Evolutionary conservation across 2,113 vertebrate genomes (phyloP).

Genomic region (Vimba vimba): DNA sequence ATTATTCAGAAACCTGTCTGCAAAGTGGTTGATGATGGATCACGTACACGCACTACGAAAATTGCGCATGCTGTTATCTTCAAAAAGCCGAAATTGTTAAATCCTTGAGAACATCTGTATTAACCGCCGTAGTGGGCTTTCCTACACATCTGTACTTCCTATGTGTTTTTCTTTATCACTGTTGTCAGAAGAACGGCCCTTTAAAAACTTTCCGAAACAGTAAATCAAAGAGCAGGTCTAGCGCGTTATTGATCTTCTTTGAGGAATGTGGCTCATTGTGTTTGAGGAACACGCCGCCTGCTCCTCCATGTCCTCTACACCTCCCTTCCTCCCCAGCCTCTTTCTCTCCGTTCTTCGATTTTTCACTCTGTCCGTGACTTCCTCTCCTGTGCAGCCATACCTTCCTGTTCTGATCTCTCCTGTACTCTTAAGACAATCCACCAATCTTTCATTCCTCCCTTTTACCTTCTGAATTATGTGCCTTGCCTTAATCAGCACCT

Average conservation of each 20-base stretch:
- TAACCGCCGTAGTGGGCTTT: not conserved
- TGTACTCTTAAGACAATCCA: not conserved
- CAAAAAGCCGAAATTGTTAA: constrained; percentile 5
- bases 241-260: constrained; percentile 40
- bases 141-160: constrained; percentile 18
- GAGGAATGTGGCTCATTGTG: constrained; percentile 53
- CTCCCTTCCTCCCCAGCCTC: constrained; percentile 2
- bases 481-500: not conserved
- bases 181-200: not conserved
- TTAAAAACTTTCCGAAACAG: not conserved
- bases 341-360: constrained; percentile 13
- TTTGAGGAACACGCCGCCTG: constrained; percentile 43
- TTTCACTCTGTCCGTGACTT: constrained; percentile 16
- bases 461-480: not conserved
- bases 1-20: constrained; percentile 29
- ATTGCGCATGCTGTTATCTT: not conserved
- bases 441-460: constrained; percentile 41
- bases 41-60: not conserved
- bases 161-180: not conserved
- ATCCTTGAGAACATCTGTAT: constrained; percentile 17
- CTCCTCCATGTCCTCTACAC: constrained; percentile 8
- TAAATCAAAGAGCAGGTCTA: constrained; percentile 18
- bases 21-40: not conserved
- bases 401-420: constrained; percentile 36
- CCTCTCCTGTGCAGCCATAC: constrained; percentile 38